A percentile compares a stretch with the other conserved stretches of the same genome.
Conservation (phyloP, 2,113 vertebrate genomes). For the Ochotona princeps region DNA sequence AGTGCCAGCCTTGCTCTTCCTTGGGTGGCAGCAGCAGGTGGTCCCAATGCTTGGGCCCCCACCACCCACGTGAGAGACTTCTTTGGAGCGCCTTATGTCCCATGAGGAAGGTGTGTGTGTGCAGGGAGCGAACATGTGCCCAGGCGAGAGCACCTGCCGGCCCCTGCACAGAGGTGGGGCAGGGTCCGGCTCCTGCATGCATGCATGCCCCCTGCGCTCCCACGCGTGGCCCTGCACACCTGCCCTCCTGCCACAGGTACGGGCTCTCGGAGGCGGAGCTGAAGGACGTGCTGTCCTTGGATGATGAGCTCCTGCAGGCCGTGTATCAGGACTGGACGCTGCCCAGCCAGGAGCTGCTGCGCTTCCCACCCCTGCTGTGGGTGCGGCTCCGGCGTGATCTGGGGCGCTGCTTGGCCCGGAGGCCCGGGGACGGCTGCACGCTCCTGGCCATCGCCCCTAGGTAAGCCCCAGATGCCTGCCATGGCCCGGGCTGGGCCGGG, state of each 20-base stretch:
- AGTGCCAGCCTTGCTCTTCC: too few relatives aligned
- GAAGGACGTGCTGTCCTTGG: conserved; percentile 90
- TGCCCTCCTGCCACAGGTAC: conserved; percentile 77
- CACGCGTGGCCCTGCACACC: rapidly evolving
- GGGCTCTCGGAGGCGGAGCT: conserved; percentile 90
- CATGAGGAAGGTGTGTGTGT: too few relatives aligned
- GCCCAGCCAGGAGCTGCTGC: conserved; percentile 84
- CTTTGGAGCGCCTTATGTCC: too few relatives aligned
- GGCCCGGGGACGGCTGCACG: conserved; percentile 80
- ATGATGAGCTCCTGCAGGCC: conserved; percentile 89
- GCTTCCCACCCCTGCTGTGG: conserved; percentile 89
- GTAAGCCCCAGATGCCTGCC: conserved; percentile 68
- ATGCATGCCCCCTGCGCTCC: too few relatives aligned
- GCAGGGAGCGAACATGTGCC: background rate
- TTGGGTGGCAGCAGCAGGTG: too few relatives aligned
- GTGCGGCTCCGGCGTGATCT: conserved; percentile 86
- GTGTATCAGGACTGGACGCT: conserved; percentile 87
- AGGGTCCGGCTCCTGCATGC: too few relatives aligned
- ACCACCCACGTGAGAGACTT: too few relatives aligned
- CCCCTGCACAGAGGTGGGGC: too few relatives aligned
- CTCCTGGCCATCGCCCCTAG: conserved; percentile 85
- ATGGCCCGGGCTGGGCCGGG: too few relatives aligned
- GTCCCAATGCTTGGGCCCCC: too few relatives aligned
- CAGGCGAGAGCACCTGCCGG: rapidly evolving
- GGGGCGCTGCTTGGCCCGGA: conserved; percentile 83